These are phyloP conservation scores for Pristionchus entomophagus DNA, from an alignment of 2,888 invertebrate species.

Conservation along the genomic window DNA sequence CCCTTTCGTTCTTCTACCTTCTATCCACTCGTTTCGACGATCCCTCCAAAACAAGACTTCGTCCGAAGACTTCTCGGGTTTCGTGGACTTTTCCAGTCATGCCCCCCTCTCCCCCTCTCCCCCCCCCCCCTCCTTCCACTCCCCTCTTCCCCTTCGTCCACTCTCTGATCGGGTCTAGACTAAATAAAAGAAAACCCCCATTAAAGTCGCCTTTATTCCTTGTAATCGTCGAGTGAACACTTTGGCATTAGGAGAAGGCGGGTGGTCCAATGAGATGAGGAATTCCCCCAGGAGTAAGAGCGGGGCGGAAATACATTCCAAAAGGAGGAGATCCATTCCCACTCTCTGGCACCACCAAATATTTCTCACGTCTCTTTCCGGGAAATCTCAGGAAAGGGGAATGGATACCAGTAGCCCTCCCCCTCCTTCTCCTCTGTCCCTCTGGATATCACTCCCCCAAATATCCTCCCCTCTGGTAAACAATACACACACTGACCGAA, in stretches of 20 bases:
- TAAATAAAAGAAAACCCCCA: neutral
- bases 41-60: neutral
- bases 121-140: neutral
- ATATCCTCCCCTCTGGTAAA: neutral
- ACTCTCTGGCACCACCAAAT: neutral
- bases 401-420: neutral
- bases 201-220: neutral
- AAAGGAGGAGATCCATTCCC: slow-evolving; percentile 27
- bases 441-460: neutral
- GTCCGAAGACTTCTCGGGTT: neutral
- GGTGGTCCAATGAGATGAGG: neutral
- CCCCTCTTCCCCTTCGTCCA: neutral
- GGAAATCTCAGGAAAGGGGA: slow-evolving; percentile 19
- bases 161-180: neutral
- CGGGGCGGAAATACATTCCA: too few species aligned
- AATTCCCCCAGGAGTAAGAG: neutral
- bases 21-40: neutral
- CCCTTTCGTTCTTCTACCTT: neutral
- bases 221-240: neutral
- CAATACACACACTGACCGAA: neutral
- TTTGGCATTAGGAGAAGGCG: neutral
- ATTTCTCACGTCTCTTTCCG: slow-evolving; percentile 7
- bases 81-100: too few species aligned
- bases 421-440: neutral
- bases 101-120: neutral